A percentile compares a stretch with the other conserved stretches of the same genome.
These are phyloP conservation scores for Acheta domesticus DNA, from an alignment of 2,888 invertebrate genomes.

Conservation along the genomic window DNA sequence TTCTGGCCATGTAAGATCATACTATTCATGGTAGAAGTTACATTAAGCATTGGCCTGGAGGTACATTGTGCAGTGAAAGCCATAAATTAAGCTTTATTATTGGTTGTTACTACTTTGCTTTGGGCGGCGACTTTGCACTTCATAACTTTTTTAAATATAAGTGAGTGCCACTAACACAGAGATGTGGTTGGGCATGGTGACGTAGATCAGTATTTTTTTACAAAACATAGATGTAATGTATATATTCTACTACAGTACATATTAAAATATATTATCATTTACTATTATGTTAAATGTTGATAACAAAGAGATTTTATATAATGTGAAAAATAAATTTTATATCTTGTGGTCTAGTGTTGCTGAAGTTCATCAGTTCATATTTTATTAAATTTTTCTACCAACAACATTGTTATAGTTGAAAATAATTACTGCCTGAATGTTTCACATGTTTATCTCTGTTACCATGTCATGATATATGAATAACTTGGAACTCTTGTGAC, in stretches of 20 bases:
- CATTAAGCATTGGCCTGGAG: background rate
- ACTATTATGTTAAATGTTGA: background rate
- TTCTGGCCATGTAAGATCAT: background rate
- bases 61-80: background rate
- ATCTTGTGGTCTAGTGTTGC: slow-evolving; percentile 8
- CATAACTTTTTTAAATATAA: background rate
- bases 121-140: background rate
- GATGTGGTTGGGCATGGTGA: background rate
- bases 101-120: background rate
- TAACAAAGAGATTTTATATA: background rate
- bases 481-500: background rate
- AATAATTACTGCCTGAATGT: background rate
- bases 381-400: background rate
- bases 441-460: background rate
- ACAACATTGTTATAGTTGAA: background rate
- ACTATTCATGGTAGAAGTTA: too few species aligned
- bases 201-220: slow-evolving; percentile 18
- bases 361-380: background rate
- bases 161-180: background rate
- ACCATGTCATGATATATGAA: slow-evolving; percentile 5
- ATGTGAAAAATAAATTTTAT: slow-evolving; percentile 7
- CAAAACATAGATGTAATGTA: background rate
- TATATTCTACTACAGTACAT: background rate
- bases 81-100: slow-evolving; percentile 1
- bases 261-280: background rate